phyloP scores from a whole-genome alignment of 2,888 invertebrate genomes.

The Ischnus inquisitorius region DNA sequence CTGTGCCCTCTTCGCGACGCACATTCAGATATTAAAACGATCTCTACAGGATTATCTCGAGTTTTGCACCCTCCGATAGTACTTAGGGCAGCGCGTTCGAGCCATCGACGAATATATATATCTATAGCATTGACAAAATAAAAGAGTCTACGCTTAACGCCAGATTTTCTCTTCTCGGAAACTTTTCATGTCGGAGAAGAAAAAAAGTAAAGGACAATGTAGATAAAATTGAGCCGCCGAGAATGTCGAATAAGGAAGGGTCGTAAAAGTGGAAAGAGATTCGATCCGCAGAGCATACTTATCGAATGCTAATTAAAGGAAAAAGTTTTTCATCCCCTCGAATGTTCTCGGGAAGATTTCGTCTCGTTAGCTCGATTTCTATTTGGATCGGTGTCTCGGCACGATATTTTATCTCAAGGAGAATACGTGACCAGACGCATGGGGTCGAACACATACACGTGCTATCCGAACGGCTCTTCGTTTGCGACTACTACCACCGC shows the following conservation, averaged over 20 bases:
- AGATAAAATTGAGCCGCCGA: conserved; percentile 27
- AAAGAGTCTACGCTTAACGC: conserved; percentile 3
- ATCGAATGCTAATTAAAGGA: conserved; percentile 59
- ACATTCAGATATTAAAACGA: conserved; percentile 61
- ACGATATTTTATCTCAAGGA: conserved; percentile 47
- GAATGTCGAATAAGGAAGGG: conserved; percentile 30
- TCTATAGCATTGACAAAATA: background rate
- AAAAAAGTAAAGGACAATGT: conserved; percentile 5
- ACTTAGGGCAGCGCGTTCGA: conserved; percentile 1
- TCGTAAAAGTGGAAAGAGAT: conserved; percentile 38
- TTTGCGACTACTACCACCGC: background rate
- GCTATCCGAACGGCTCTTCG: too few species aligned
- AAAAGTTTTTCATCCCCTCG: conserved; percentile 41
- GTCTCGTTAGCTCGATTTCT: conserved; percentile 45
- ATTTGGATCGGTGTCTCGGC: conserved; percentile 28
- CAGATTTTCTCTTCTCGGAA: conserved; percentile 45
- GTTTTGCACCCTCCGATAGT: conserved; percentile 53
- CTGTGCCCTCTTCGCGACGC: conserved; percentile 11
- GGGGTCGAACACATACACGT: conserved; percentile 9
- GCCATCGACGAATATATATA: conserved; percentile 42
- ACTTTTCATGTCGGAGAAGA: conserved; percentile 31
- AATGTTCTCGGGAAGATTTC: conserved; percentile 26
- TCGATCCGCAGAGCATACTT: conserved; percentile 12
- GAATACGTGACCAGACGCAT: conserved; percentile 56
- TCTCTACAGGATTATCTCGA: conserved; percentile 57